These are phyloP conservation scores for Sminthurides bifidus DNA, from an alignment of 1,140 invertebrate genomes.

Conservation along the genomic window DNA sequence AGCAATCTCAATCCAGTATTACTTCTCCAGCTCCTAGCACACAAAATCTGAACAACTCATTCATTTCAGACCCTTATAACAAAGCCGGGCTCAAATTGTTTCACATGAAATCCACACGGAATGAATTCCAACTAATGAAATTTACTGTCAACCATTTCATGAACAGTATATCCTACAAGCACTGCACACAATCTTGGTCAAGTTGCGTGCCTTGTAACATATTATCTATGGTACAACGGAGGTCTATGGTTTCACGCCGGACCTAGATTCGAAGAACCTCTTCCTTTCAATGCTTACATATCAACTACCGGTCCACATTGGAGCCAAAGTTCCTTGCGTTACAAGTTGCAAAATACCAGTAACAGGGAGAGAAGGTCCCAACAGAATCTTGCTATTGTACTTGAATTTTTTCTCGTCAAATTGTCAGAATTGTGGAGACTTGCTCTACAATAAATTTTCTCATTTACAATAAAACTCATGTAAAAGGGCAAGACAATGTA, in stretches of 20 bases:
- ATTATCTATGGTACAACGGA: neutral
- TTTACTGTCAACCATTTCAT: too few relatives aligned
- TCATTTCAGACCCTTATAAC: too few relatives aligned
- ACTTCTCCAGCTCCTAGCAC: too few relatives aligned
- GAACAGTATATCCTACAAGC: too few relatives aligned
- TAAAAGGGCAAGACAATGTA: too few relatives aligned
- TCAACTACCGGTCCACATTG: neutral
- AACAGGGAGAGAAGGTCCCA: neutral
- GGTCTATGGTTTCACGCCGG: neutral
- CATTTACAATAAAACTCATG: slow-evolving; percentile 21
- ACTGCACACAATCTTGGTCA: too few relatives aligned
- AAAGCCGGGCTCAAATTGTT: too few relatives aligned
- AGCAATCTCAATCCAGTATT: too few relatives aligned
- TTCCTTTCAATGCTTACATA: neutral
- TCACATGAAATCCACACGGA: too few relatives aligned
- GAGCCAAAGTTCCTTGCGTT: neutral
- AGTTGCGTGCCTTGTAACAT: too few relatives aligned
- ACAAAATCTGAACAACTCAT: too few relatives aligned
- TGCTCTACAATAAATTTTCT: slow-evolving; percentile 30
- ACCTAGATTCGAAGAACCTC: neutral
- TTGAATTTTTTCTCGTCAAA: slow-evolving; percentile 23
- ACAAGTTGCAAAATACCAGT: neutral
- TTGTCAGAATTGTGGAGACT: slow-evolving; percentile 30
- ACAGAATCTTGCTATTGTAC: slow-evolving; percentile 10
- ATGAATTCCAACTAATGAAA: too few relatives aligned